phyloP scores from a whole-genome alignment of 1,140 invertebrate species.

The Macrotrachela quadricornifera region DNA sequence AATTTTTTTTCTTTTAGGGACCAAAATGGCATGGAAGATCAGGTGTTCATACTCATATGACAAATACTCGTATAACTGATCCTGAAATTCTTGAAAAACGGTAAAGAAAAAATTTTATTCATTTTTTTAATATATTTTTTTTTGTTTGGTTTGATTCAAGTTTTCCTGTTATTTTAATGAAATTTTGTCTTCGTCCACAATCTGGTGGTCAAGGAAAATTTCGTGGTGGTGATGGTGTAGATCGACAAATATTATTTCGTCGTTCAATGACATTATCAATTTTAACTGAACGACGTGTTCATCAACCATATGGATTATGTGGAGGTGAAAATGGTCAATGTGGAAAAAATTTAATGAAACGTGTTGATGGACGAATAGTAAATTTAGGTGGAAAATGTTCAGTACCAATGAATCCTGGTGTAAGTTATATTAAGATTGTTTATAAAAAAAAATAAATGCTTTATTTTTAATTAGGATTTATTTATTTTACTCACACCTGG shows the following conservation, averaged over 20 bases:
- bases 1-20: slow-evolving; percentile 34
- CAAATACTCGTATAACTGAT: slow-evolving; percentile 94
- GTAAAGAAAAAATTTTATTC: too few species aligned
- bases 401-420: slow-evolving; percentile 51
- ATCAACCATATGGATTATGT: slow-evolving; percentile 69
- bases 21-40: slow-evolving; percentile 66
- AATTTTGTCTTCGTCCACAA: slow-evolving; percentile 51
- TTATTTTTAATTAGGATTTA: slow-evolving; percentile 36
- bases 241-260: slow-evolving; percentile 67
- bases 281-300: slow-evolving; percentile 73
- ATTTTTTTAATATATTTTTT: too few species aligned
- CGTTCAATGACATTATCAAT: slow-evolving; percentile 62
- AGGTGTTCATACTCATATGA: slow-evolving; percentile 94
- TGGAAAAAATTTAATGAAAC: slow-evolving; percentile 2
- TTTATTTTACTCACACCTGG: slow-evolving; percentile 57
- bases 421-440: slow-evolving; percentile 13
- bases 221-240: slow-evolving; percentile 69
- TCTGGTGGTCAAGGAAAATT: slow-evolving; percentile 50
- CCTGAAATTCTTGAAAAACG: slow-evolving; percentile 13
- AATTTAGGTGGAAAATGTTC: slow-evolving; percentile 70
- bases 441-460: neutral
- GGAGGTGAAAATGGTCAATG: neutral
- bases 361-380: slow-evolving; percentile 44
- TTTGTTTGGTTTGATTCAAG: too few species aligned
- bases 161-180: slow-evolving; percentile 71